phyloP scores from a whole-genome alignment of 2,797 vertebrate species.

The Melanotaenia parkinsoni region DNA sequence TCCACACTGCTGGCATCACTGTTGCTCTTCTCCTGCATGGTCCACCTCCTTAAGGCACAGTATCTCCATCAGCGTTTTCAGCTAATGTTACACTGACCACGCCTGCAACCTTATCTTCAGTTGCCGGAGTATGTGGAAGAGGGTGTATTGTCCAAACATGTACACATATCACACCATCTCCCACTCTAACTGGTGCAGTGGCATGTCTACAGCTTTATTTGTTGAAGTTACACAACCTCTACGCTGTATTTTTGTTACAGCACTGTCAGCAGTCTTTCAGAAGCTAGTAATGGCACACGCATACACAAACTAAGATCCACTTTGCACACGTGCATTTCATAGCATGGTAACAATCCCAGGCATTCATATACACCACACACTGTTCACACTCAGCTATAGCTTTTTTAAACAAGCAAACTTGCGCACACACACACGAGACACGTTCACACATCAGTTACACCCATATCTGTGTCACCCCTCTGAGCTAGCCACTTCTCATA shows the following conservation, averaged over 20 bases:
- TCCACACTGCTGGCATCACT: constrained; percentile 24
- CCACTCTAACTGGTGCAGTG: constrained; percentile 1
- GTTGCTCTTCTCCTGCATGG: constrained; percentile 7
- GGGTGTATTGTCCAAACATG: constrained; percentile 42
- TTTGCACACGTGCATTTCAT: constrained; percentile 40
- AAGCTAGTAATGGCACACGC: constrained; percentile 29
- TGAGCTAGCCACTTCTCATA: constrained; percentile 63
- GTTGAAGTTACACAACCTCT: constrained; percentile 25
- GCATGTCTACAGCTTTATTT: constrained; percentile 25
- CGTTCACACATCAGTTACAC: constrained; percentile 66
- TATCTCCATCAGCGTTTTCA: constrained; percentile 51
- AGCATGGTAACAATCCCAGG: constrained; percentile 49
- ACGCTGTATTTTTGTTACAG: constrained; percentile 10
- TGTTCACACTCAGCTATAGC: constrained; percentile 37
- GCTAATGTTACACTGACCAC: constrained; percentile 40
- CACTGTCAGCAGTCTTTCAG: constrained; percentile 45
- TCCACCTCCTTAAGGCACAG: constrained; percentile 42
- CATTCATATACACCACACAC: constrained; percentile 48
- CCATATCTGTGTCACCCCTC: constrained; percentile 67
- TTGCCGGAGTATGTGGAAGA: constrained; percentile 27
- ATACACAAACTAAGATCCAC: constrained; percentile 43
- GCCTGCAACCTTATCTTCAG: constrained; percentile 38
- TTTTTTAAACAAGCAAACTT: constrained; percentile 51
- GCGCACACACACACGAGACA: constrained; percentile 45
- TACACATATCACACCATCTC: constrained; percentile 23